phyloP scores from a whole-genome alignment of 2,888 invertebrate species.

The Liopterus haemorrhoidalis region DNA sequence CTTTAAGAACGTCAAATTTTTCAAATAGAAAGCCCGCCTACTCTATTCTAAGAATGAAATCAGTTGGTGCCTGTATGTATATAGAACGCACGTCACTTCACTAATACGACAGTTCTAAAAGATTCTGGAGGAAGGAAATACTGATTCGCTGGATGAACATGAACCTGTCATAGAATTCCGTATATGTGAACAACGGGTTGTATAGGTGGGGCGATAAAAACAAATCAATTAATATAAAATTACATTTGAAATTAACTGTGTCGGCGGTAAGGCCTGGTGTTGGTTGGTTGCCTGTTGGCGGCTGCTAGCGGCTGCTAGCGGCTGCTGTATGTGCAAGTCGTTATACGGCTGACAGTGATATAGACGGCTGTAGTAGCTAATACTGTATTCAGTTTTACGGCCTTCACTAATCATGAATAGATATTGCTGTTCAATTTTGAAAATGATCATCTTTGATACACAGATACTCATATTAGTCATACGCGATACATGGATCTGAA shows the following conservation, averaged over 20 bases:
- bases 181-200: background rate
- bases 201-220: background rate
- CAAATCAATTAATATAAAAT: background rate
- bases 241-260: constrained; percentile 1
- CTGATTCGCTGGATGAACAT: background rate
- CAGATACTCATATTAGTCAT: no score
- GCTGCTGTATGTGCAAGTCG: background rate
- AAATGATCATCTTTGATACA: constrained; percentile 31
- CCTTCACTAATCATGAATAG: constrained; percentile 33
- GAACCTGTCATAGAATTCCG: background rate
- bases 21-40: no score
- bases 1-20: no score
- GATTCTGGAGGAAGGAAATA: no score
- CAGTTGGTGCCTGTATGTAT: no score
- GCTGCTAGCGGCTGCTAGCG: background rate
- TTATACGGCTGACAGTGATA: background rate
- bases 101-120: no score
- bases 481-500: no score
- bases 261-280: background rate
- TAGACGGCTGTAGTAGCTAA: constrained; percentile 15
- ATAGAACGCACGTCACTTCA: no score
- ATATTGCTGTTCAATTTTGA: constrained; percentile 37
- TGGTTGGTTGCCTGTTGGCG: constrained; percentile 1
- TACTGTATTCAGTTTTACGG: constrained; percentile 20
- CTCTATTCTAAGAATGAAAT: no score